These are phyloP conservation scores for Willisornis vidua DNA, from an alignment of 2,113 vertebrate species.

Conservation along the genomic window DNA sequence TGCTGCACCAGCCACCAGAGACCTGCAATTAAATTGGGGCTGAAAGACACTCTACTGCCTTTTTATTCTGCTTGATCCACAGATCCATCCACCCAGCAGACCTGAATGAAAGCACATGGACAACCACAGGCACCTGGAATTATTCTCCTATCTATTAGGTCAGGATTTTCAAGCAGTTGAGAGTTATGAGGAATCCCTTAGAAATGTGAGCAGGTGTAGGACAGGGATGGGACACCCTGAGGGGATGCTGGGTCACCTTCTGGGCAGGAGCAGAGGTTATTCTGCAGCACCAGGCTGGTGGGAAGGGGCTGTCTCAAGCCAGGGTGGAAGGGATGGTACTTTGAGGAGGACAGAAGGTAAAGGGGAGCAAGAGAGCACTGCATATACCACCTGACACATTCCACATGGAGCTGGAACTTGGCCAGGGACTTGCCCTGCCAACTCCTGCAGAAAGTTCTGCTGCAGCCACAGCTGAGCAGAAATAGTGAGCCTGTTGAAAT, in stretches of 20 bases:
- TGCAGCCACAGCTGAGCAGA: background rate
- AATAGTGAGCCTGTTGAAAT: background rate
- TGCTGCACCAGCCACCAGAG: background rate
- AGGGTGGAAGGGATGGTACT: background rate
- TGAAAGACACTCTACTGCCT: background rate
- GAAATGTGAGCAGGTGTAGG: rapidly evolving
- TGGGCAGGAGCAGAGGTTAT: background rate
- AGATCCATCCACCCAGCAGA: background rate
- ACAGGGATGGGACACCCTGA: background rate
- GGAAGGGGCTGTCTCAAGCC: background rate
- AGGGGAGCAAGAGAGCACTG: background rate
- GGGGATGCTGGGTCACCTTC: background rate
- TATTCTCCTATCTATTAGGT: background rate
- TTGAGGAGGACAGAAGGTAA: background rate
- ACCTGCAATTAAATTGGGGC: background rate
- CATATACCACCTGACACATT: background rate
- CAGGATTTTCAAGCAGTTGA: background rate
- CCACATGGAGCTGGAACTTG: background rate
- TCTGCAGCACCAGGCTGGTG: background rate
- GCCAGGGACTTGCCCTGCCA: background rate
- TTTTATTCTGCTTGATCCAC: background rate
- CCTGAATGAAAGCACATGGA: background rate
- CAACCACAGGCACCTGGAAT: background rate
- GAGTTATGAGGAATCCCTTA: background rate
- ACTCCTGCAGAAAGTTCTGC: background rate